Evolutionary conservation across 2,888 invertebrate species (phyloP), one percentile per base, ranked within the genome.

Genomic region (Sminthurides aquaticus): DNA sequence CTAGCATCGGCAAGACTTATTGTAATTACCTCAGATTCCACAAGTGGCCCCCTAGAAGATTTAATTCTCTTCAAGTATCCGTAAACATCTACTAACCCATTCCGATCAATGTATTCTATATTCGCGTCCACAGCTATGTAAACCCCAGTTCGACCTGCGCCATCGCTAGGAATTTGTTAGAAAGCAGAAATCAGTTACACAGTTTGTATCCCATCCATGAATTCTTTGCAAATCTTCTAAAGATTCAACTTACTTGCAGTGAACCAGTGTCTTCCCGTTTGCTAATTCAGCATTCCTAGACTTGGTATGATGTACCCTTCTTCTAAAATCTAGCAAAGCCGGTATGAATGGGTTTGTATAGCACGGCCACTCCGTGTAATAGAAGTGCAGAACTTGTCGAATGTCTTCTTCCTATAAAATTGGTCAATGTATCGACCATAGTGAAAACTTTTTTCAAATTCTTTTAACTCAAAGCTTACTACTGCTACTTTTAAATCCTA

Each of bases 351-450:
- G 97, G 77, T 92, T 91, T 52, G 91, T 91, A 79, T 97, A 95
- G n/a, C 93, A 92, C 76, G 94, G 94, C 96, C 98, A 98, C 78
- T 96, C 95, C 0, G 94, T 92, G 81, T 96, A 98, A 81, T 99
- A 98, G 81, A 96, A 97, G 80, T 99, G 98, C 24, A 94, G 48
- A 1, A 73, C 5, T 61, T 71, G 49, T 15, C 71, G 57, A n/a
- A 25, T 29, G 18, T 67, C 67, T 1, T 49, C 43, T 52, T 58
- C 57, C 58, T 62, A 26, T 43, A 61, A 49, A 25, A 2, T n/a
- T n/a, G n/a, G n/a, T n/a, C n/a, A n/a, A n/a, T n/a, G n/a, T n/a
- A n/a, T n/a, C n/a, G n/a, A n/a, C n/a, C n/a, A n/a, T n/a, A n/a
- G n/a, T n/a, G n/a, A n/a, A n/a, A n/a, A n/a, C n/a, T n/a, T n/a